Evolutionary conservation across 2,888 invertebrate species (phyloP), one percentile per base, ranked within the genome.

Genomic region (Chelonus formosanus): DNA sequence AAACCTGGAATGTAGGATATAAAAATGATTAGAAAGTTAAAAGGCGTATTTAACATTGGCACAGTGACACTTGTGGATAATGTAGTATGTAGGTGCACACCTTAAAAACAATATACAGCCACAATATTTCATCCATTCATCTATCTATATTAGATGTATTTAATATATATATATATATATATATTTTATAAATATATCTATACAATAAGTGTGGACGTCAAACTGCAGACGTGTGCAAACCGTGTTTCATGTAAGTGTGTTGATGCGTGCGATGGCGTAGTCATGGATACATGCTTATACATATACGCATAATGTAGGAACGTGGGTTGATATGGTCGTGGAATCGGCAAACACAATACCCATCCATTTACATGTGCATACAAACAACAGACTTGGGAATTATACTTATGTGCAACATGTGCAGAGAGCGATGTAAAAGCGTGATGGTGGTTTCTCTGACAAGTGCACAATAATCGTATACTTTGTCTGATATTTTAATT

Each of bases 351-450:
- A 78, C 76, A 78, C 76, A 78, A 79, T 79, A 76, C 73, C 74
- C 74, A 70, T 66, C 76, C 76, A 79, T 79, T 79, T 78, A 78
- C 79, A 79, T 76, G 78, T 70, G 76, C 76, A 76, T 78, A 78
- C 78, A 79, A 79, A 78, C 76, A 76, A 71, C 69, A 68, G 72
- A 76, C 63, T 61, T 69, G 63, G 72, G 76, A 78, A 78, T 78
- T 76, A 77, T 75, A 76, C 76, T 76, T 73, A 75, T 71, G 72
- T 36, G 20, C 48, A 48, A 45, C 47, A 50, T 47, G n/a, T 47
- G 57, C 7, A 31, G 45, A 53, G 60, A 50, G 40, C 40, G 56
- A 62, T 53, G 54, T 61, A 61, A 50, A 35, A 44, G 58, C 44
- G 64, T 20, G 36, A 48, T 20, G 57, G 54, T 43, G n/a, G 34